Percentiles rank a stretch among this genome's conserved stretches.
phyloP scores from a whole-genome alignment of 2,888 invertebrate genomes.

The Agelastica alni region DNA sequence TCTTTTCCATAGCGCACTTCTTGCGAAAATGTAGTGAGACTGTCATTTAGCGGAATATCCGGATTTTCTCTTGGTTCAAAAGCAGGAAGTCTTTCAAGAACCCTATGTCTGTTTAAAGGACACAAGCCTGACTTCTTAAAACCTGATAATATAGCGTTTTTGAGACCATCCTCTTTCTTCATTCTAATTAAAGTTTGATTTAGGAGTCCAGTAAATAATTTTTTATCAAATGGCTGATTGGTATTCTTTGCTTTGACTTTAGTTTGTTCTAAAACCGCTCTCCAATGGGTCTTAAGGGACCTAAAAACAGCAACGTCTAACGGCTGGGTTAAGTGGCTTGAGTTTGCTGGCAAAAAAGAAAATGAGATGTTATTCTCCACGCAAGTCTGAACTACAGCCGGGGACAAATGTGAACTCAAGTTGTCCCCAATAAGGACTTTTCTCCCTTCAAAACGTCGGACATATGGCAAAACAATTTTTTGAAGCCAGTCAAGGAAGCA shows the following conservation, averaged over 20 bases:
- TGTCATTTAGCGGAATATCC: background rate
- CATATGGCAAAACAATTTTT: slow-evolving; percentile 6
- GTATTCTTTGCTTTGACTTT: background rate
- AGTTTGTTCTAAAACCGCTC: background rate
- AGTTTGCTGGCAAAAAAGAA: slow-evolving; percentile 4
- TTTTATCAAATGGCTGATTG: slow-evolving; percentile 1
- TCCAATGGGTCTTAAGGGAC: slow-evolving; percentile 2
- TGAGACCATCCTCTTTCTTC: slow-evolving; percentile 2
- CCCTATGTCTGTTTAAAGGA: too few species aligned
- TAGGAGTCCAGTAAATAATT: slow-evolving; percentile 2
- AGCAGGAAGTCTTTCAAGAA: too few species aligned
- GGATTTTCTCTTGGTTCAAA: too few species aligned
- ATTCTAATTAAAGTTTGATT: slow-evolving; percentile 4
- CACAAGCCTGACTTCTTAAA: background rate
- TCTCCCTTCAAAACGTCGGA: background rate
- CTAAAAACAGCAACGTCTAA: slow-evolving; percentile 8
- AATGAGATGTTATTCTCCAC: slow-evolving; percentile 5
- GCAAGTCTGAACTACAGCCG: slow-evolving; percentile 3
- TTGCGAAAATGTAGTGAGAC: too few species aligned
- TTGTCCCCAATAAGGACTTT: slow-evolving; percentile 6
- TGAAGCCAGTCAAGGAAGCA: slow-evolving; percentile 4
- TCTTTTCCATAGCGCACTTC: too few species aligned
- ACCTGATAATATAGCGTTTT: too few species aligned
- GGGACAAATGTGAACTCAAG: slow-evolving; percentile 1
- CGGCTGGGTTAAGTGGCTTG: background rate